Percentiles rank a stretch among this genome's conserved stretches.
Conservation (phyloP, 2,888 invertebrate species). For the Ophion ellenae region DNA sequence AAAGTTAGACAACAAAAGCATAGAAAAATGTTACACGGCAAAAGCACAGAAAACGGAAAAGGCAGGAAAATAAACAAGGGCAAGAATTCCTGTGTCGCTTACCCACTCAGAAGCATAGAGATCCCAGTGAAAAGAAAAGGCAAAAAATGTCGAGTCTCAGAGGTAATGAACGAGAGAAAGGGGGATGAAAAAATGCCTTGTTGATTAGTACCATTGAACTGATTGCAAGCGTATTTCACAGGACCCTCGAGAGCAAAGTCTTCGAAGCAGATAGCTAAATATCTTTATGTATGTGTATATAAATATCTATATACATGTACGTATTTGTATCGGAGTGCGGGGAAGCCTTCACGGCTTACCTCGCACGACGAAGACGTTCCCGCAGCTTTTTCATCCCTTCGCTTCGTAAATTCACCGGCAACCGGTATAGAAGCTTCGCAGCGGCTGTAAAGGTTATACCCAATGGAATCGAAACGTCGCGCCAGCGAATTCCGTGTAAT, state of each 20-base stretch:
- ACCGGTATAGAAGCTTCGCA: constrained; percentile 36
- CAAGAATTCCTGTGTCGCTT: constrained; percentile 49
- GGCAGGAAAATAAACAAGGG: constrained; percentile 7
- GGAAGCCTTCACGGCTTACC: constrained; percentile 26
- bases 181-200: constrained; percentile 66
- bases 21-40: background rate
- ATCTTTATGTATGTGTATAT: background rate
- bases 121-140: background rate
- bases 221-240: constrained; percentile 63
- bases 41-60: constrained; percentile 9
- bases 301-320: background rate
- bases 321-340: constrained; percentile 7
- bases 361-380: constrained; percentile 24
- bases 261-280: constrained; percentile 27
- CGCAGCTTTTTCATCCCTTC: constrained; percentile 25
- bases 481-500: constrained; percentile 54
- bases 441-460: constrained; percentile 45
- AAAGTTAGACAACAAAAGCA: background rate
- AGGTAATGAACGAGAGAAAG: constrained; percentile 18
- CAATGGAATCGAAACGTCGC: constrained; percentile 60
- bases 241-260: constrained; percentile 40
- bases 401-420: constrained; percentile 31
- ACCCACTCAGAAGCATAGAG: constrained; percentile 39
- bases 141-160: constrained; percentile 23
- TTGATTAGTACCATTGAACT: constrained; percentile 73